Conservation (phyloP, 2,888 invertebrate genomes). For the Spilarctia lutea region DNA sequence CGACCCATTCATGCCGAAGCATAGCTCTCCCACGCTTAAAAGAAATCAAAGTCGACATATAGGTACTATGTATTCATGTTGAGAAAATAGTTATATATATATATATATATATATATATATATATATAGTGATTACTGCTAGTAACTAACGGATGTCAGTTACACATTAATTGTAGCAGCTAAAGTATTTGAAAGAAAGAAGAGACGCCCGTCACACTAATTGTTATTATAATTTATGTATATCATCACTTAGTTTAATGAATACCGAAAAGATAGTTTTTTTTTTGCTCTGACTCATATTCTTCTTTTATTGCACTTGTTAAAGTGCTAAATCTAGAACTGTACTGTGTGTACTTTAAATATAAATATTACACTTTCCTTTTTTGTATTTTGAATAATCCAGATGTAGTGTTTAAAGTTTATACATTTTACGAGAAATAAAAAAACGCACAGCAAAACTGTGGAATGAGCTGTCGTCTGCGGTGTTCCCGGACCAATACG, state of each 20-base stretch:
- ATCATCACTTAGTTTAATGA: slow-evolving; percentile 6
- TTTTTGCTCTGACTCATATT: neutral
- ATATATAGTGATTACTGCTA: no score
- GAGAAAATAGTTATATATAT: slow-evolving; percentile 4
- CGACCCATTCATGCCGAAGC: no score
- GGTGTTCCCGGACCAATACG: no score
- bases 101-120: no score
- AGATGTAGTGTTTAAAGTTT: neutral
- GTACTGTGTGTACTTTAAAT: neutral
- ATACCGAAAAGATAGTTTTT: slow-evolving; percentile 3
- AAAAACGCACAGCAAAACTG: no score
- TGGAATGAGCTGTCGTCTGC: no score
- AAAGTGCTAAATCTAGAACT: slow-evolving; percentile 2
- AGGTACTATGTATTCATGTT: neutral
- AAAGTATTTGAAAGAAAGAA: neutral
- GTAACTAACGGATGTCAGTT: neutral
- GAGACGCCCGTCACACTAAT: neutral
- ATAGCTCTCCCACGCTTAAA: no score
- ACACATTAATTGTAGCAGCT: neutral
- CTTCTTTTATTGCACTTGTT: neutral
- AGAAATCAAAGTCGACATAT: slow-evolving; percentile 23
- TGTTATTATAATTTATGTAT: slow-evolving; percentile 1
- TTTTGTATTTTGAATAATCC: neutral
- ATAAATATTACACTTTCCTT: neutral
- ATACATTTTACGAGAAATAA: neutral